These are phyloP conservation scores for Perithous albicinctus DNA, from an alignment of 2,888 invertebrate genomes.

Conservation along the genomic window DNA sequence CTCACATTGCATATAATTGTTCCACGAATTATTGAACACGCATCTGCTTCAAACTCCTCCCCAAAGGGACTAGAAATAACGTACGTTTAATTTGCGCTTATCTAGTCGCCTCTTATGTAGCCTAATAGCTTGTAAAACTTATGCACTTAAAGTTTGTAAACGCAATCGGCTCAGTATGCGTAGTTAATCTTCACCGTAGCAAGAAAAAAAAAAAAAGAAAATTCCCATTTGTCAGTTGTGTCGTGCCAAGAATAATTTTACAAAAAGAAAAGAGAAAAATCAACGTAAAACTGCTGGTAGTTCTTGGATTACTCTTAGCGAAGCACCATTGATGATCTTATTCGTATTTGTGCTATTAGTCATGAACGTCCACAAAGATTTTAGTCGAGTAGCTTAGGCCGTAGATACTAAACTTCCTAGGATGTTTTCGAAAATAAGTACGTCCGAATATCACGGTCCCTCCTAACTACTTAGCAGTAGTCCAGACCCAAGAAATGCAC, in stretches of 20 bases:
- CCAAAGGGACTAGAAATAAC: constrained; percentile 26
- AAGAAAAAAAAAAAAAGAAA: too few species aligned
- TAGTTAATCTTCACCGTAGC: constrained; percentile 39
- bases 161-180: constrained; percentile 38
- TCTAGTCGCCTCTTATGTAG: constrained; percentile 26
- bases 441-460: constrained; percentile 86
- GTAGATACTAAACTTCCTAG: constrained; percentile 72
- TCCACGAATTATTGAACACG: constrained; percentile 14
- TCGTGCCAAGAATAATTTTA: constrained; percentile 13
- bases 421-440: constrained; percentile 82
- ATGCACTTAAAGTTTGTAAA: constrained; percentile 1
- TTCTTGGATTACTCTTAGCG: background rate
- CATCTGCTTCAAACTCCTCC: background rate
- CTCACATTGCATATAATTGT: constrained; percentile 32
- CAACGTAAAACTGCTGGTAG: too few species aligned
- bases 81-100: constrained; percentile 49
- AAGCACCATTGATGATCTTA: background rate
- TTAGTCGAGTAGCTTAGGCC: constrained; percentile 49
- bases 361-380: constrained; percentile 24
- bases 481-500: constrained; percentile 82
- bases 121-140: constrained; percentile 28
- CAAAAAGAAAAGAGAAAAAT: background rate
- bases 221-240: background rate
- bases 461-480: constrained; percentile 85
- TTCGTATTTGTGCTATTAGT: constrained; percentile 26